Evolutionary conservation across 2,888 invertebrate species (phyloP), one percentile per base, ranked within the genome.

Genomic region (Agrotis exclamationis): DNA sequence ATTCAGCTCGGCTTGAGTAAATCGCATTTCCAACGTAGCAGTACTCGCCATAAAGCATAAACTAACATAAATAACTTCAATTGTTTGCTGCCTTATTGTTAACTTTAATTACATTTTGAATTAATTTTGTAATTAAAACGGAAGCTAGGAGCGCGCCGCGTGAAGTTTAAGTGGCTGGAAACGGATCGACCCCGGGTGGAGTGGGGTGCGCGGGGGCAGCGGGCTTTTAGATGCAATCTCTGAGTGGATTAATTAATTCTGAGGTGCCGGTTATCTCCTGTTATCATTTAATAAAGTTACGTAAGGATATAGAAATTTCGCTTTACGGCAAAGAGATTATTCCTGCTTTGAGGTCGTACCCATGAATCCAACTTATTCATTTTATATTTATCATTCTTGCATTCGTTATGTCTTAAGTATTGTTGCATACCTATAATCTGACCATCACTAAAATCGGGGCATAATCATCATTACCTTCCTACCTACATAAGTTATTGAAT

Each of bases 71-170:
- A 96, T 96, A 96, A 96, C 96, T 96, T 96, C 96, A 96, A 96
- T 96, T 96, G 96, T 96, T 96, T 94, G 96, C 95, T 93, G 95
- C 95, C 96, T 96, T 96, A 96, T 96, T 96, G 96, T 96, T 96
- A 96, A 96, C 95, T 96, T 96, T 96, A 96, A 96, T 96, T 96
- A 96, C 96, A 96, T 96, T 96, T 96, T 96, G 96, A 96, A 96
- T 96, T 96, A 96, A 96, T 96, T 96, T 96, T 95, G 96, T 96
- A 96, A 96, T 96, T 96, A 96, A 96, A 96, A 96, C 96, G 96
- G 96, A 96, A 96, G 96, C 96, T 96, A 95, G 95, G 85, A 95
- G 96, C 94, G 95, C 94, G 93, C 93, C 96, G 96, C 95, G 96
- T 96, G 95, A 96, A 96, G 96, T 96, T 96, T 94, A 96, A 96